Evolutionary conservation across 2,888 invertebrate genomes (phyloP).

Genomic region (Cylindroiulus punctatus): DNA sequence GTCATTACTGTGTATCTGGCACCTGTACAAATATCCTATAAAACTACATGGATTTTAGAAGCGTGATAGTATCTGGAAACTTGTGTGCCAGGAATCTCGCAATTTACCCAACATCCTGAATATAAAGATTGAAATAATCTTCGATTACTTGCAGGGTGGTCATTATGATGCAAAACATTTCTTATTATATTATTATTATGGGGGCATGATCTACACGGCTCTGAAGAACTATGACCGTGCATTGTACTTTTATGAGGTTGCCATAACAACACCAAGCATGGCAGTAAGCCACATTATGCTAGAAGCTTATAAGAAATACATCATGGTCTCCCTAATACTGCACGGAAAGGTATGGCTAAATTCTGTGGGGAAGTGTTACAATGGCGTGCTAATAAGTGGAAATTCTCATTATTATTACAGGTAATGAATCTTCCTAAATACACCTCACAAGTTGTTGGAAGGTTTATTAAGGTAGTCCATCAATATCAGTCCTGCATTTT

Average conservation of each 20-base stretch:
- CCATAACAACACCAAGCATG: slow-evolving; percentile 92
- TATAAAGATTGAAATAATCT: neutral
- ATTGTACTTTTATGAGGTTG: slow-evolving; percentile 94
- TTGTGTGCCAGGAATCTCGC: neutral
- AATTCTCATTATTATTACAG: slow-evolving; percentile 62
- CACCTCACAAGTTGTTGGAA: slow-evolving; percentile 85
- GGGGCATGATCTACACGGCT: slow-evolving; percentile 96
- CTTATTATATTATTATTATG: slow-evolving; percentile 94
- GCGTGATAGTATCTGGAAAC: neutral
- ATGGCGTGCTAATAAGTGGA: neutral
- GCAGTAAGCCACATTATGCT: slow-evolving; percentile 97
- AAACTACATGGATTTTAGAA: neutral
- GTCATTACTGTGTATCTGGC: neutral
- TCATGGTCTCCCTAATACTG: slow-evolving; percentile 88
- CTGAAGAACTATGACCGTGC: slow-evolving; percentile 93
- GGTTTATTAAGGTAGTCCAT: slow-evolving; percentile 66
- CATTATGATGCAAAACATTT: slow-evolving; percentile 89
- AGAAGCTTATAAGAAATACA: slow-evolving; percentile 96
- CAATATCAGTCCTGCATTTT: neutral
- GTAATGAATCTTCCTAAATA: slow-evolving; percentile 83
- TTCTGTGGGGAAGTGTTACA: neutral
- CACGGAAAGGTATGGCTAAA: slow-evolving; percentile 81
- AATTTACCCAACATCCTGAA: neutral
- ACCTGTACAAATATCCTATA: neutral
- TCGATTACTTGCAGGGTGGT: slow-evolving; percentile 72